Percentiles rank a stretch among this genome's conserved stretches.
Evolutionary conservation across 2,113 vertebrate species (phyloP).

Genomic region (Actinemys pallida): DNA sequence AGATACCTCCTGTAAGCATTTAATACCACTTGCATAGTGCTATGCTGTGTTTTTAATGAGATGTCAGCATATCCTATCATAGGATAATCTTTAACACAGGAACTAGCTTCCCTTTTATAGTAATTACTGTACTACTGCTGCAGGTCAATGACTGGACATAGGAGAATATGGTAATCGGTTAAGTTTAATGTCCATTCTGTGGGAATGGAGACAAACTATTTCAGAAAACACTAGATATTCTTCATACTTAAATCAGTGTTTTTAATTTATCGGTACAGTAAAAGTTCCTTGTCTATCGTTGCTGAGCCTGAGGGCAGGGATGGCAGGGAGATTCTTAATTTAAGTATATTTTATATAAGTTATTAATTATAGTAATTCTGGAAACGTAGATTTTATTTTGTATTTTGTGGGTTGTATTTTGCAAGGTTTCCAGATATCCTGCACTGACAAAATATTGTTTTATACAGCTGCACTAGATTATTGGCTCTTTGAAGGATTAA

Average conservation of each 20-base stretch:
- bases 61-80: not conserved
- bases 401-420: not conserved
- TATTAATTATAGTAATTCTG: not conserved
- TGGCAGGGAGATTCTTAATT: not conserved
- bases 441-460: not conserved
- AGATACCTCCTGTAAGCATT: not conserved
- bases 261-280: not conserved
- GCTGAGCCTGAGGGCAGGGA: not conserved
- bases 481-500: not conserved
- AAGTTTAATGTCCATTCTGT: not conserved
- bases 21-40: not conserved
- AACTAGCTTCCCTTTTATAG: not conserved
- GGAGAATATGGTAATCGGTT: not conserved
- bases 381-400: not conserved
- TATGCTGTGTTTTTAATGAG: not conserved
- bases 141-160: not conserved
- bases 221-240: not conserved
- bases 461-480: not conserved
- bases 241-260: not conserved
- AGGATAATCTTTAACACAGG: not conserved
- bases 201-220: not conserved
- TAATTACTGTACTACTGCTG: fast-evolving
- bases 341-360: not conserved
- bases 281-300: not conserved
- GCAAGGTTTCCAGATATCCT: not conserved